Conservation (phyloP, 2,113 vertebrate species). For the Phalacrocorax aristotelis region DNA sequence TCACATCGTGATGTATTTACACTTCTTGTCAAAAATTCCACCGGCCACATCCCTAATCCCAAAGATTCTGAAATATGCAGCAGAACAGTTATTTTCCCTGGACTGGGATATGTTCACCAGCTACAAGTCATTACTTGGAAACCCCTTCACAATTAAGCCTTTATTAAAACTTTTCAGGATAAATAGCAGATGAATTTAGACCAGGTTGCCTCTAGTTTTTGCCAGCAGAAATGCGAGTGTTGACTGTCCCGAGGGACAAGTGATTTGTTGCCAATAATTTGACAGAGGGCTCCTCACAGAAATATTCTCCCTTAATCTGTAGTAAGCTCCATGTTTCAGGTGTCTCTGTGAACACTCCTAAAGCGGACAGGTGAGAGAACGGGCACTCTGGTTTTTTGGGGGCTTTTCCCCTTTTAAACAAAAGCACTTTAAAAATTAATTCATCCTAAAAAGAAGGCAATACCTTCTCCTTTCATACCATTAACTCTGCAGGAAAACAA, state of each 20-base stretch:
- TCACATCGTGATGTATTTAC: neutral
- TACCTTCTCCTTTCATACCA: neutral
- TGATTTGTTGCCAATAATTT: neutral
- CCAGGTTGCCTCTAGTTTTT: neutral
- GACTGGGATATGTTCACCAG: neutral
- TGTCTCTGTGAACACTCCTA: neutral
- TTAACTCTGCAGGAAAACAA: slow-evolving; percentile 4
- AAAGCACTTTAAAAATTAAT: neutral
- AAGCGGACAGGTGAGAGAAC: neutral
- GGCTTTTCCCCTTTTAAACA: neutral
- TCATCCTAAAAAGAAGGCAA: neutral
- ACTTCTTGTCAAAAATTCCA: neutral
- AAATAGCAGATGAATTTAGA: neutral
- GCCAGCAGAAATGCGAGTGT: neutral
- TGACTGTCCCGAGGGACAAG: neutral
- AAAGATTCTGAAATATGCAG: neutral
- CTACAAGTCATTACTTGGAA: neutral
- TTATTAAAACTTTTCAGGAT: slow-evolving; percentile 21
- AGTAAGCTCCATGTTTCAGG: neutral
- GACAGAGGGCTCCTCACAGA: neutral
- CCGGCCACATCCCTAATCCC: neutral
- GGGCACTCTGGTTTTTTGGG: neutral
- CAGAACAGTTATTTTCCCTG: neutral
- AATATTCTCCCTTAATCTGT: neutral
- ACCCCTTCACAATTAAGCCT: neutral